A percentile compares a stretch with the other conserved stretches of the same genome.
phyloP scores from a whole-genome alignment of 2,113 vertebrate genomes.

The Chaetops frenatus region DNA sequence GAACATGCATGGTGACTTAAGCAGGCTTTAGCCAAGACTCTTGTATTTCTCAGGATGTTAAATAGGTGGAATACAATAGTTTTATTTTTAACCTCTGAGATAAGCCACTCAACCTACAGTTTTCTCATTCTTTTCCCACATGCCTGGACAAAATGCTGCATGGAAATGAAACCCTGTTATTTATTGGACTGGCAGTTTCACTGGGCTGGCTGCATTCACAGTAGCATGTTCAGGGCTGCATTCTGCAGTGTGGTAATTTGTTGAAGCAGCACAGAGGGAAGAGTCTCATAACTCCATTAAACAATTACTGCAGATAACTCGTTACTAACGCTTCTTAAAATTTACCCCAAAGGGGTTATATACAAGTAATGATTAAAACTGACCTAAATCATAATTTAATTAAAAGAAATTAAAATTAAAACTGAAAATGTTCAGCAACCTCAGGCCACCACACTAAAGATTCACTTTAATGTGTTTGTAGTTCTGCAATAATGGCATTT shows the following conservation, averaged over 20 bases:
- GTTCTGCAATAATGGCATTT: background rate
- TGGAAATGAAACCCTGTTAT: background rate
- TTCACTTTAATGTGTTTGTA: slow-evolving; percentile 40
- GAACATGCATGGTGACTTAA: background rate
- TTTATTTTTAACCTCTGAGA: slow-evolving; percentile 20
- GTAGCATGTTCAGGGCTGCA: background rate
- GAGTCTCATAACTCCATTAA: background rate
- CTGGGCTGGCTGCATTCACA: background rate
- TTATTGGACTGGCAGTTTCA: background rate
- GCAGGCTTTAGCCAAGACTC: background rate
- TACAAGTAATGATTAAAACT: slow-evolving; percentile 59
- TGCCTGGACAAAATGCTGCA: background rate
- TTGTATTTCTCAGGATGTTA: background rate
- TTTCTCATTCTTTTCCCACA: slow-evolving; percentile 3
- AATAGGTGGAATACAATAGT: background rate
- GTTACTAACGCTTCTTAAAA: slow-evolving; percentile 28
- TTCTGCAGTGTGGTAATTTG: background rate
- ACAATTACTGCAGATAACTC: slow-evolving; percentile 7
- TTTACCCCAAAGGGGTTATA: slow-evolving; percentile 23
- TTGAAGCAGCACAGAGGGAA: background rate
- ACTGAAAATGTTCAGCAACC: slow-evolving; percentile 18
- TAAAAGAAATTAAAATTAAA: slow-evolving; percentile 55
- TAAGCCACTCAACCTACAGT: background rate
- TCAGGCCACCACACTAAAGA: slow-evolving; percentile 33
- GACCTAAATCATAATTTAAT: slow-evolving; percentile 64